Base-by-base conservation (phyloP, 92 coral and sea anemone genomes). In the Ricordea florida region DNA sequence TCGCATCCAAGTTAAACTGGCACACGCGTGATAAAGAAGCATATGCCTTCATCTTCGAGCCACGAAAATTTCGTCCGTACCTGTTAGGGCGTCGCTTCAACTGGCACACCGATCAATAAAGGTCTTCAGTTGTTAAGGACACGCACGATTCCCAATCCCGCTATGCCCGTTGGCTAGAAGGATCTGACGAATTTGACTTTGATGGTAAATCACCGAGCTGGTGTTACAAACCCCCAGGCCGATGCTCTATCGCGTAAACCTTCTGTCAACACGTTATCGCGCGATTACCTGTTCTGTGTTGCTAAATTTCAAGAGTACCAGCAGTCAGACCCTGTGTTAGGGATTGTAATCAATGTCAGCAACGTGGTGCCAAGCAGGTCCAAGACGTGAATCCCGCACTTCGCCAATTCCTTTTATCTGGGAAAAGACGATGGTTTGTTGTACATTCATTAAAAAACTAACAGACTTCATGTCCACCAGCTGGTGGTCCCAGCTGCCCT, bases 61-160 rank as follows among this genome's bases (percentile, higher is more conserved):
- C 74, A 9, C 43, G 76, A 28, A 80, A 66, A 43, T 68, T 67
- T 51, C 28, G 87, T 21, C 66, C 42, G 3, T 80, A 65, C 68
- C 58, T n/a, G 46, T 51, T 78, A 45, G 85, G 76, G 27, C 41
- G 52, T 8, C 26, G 38, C 7, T 76, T 76, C 61, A 67, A 26
- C 30, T 65, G 67, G 83, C 48, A 59, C 65, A 63, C 74, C 5
- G 79, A 47, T 45, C 72, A 72, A 17, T 15, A 64, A n/a, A 47
- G 78, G 65, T 46, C 78, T 60, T 23, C 20, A 62, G 62, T 63
- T 79, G 76, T 61, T 55, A 16, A 50, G 37, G 68, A 55, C 57
- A 68, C 89, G 2, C 80, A 57, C 30, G 89, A 84, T 16, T 84
- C 80, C 69, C 80, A 68, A 23, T 74, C 83, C 32, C 74, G 49